Conservation (phyloP, 2,888 invertebrate species). For the Hemicrepidius hirtus region DNA sequence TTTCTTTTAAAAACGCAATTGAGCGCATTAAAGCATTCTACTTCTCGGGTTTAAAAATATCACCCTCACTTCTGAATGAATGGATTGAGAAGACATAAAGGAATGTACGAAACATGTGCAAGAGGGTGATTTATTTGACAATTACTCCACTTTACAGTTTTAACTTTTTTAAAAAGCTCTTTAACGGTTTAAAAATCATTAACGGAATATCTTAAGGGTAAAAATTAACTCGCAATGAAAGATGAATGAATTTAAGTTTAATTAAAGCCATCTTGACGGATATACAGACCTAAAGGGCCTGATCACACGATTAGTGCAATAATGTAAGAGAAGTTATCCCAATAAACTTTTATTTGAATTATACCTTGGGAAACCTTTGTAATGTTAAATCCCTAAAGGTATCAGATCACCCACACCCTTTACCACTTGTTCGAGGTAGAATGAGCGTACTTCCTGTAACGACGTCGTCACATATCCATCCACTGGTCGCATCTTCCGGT, state of each 20-base stretch:
- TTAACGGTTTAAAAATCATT: too few species aligned
- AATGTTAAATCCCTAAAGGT: conserved; percentile 12
- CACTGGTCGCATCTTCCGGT: conserved; percentile 65
- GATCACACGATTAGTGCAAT: too few species aligned
- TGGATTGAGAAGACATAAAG: conserved; percentile 12
- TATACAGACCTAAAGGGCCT: too few species aligned
- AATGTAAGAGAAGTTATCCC: neutral
- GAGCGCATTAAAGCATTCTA: conserved; percentile 9
- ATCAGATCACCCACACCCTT: conserved; percentile 44
- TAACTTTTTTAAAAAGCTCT: neutral
- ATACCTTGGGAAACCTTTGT: conserved; percentile 20
- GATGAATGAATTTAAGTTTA: too few species aligned
- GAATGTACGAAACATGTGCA: conserved; percentile 24
- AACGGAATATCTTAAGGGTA: too few species aligned
- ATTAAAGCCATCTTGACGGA: too few species aligned
- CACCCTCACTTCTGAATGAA: conserved; percentile 34
- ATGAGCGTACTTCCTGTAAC: conserved; percentile 61
- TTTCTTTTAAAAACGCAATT: conserved; percentile 8
- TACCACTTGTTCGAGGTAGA: conserved; percentile 49
- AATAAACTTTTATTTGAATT: neutral
- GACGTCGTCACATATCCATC: conserved; percentile 53
- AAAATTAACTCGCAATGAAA: too few species aligned
- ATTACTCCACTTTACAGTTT: neutral
- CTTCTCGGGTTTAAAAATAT: conserved; percentile 31
- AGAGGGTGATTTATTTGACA: conserved; percentile 23